Evolutionary conservation across 2,797 vertebrate species (phyloP).

Genomic region (Ibycter americanus): DNA sequence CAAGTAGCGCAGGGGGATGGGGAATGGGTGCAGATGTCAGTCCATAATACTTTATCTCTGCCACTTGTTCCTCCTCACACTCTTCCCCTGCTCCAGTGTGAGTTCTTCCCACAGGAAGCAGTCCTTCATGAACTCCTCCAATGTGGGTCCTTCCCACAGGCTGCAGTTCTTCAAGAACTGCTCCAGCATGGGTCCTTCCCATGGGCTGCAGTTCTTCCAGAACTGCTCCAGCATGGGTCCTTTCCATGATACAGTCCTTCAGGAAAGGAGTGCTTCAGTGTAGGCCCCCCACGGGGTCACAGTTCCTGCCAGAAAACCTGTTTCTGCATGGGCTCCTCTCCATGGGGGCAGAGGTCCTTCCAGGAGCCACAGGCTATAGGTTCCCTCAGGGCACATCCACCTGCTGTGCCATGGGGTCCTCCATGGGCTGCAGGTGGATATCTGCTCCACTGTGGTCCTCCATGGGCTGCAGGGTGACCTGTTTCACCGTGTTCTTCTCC

Average conservation of each 20-base stretch:
- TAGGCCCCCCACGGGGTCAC: background rate
- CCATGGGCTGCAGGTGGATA: too few species aligned
- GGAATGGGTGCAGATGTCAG: background rate
- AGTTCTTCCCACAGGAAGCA: background rate
- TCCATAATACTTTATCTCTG: background rate
- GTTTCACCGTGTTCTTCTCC: too few species aligned
- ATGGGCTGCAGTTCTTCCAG: background rate
- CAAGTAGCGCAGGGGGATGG: accelerated
- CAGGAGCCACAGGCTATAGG: background rate
- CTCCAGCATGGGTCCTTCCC: background rate
- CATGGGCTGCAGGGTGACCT: too few species aligned
- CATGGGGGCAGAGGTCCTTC: background rate
- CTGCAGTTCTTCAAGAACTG: background rate
- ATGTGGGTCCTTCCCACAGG: background rate
- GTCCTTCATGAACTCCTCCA: background rate
- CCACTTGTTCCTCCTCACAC: accelerated
- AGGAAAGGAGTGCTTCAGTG: background rate
- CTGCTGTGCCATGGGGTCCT: background rate
- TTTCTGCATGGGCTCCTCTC: background rate
- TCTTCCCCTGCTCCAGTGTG: background rate
- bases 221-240: background rate
- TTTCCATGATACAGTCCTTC: too few species aligned
- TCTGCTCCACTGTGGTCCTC: too few species aligned
- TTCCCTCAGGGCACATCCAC: background rate
- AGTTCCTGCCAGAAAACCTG: background rate